Evolutionary conservation across 2,888 invertebrate species (phyloP), one percentile per base, ranked within the genome.

Genomic region (Thelaira solivaga): DNA sequence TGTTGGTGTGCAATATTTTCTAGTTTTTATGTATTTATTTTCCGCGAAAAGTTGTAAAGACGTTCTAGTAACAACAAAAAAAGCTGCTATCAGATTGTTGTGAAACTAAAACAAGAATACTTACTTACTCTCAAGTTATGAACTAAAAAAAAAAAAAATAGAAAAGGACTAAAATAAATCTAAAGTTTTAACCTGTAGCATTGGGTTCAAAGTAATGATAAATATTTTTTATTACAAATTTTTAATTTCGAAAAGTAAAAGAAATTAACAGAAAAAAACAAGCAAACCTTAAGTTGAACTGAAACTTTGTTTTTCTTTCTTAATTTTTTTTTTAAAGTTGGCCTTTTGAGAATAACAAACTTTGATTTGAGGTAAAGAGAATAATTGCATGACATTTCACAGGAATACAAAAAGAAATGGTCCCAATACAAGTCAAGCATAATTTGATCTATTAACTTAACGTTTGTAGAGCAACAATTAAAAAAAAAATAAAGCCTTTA

Each of bases 111-210:
- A 41, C 36, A 61, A 45, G 29, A 55, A 47, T 62, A 4, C 3
- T 39, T 62, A 4, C 3, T 39, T 5, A 39, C 13, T 55, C 13
- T 39, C 13, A 31, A 53, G 53, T 55, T 39, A 47, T 39, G 36
- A 64, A 36, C 24, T 16, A 49, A 43, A 16, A 29, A 3, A 39
- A 45, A 10, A 18, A 67, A 4, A 11, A 20, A 16, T 4, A 13
- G 10, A 24, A 31, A 62, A 45, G 1, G 8, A 39, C n/a, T n/a
- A 22, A 47, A 2, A 69, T 0, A 61, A 61, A 59, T 47, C 39
- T 39, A 41, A 71, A 53, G 71, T 61, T 71, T 22, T 18, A 41
- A 59, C 59, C 65, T 67, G 65, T 67, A 53, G 59, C 73, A 43
- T 43, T 43, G 43, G 61, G 39, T 45, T 45, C 13, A 26, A 39